Evolutionary conservation across 2,888 invertebrate genomes (phyloP).

Genomic region (Perdita meconis): DNA sequence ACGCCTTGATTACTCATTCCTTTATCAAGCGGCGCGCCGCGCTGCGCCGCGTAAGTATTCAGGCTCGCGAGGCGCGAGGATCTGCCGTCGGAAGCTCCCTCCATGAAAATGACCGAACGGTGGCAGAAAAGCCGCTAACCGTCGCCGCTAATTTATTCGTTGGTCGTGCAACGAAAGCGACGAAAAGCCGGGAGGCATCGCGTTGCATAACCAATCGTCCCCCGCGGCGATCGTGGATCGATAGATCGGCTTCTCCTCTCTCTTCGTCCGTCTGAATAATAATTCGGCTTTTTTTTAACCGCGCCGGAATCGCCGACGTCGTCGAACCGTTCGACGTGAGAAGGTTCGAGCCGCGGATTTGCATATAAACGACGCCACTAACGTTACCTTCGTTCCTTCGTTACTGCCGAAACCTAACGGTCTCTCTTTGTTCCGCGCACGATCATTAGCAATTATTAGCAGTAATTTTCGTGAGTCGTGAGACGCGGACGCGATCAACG

Average conservation of each 20-base stretch:
- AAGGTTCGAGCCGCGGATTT: constrained; percentile 51
- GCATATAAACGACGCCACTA: constrained; percentile 58
- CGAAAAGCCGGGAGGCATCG: constrained; percentile 8
- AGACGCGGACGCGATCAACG: constrained; percentile 25
- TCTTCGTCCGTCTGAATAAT: constrained; percentile 47
- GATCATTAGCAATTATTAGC: constrained; percentile 62
- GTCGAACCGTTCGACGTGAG: constrained; percentile 54
- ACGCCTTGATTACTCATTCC: not conserved
- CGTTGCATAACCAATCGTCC: constrained; percentile 40
- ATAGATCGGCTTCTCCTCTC: constrained; percentile 38
- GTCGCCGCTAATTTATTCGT: constrained; percentile 27
- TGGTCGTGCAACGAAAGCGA: constrained; percentile 4
- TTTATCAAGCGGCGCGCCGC: not conserved
- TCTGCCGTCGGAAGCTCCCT: not conserved
- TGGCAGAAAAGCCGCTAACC: not conserved
- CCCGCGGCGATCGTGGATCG: constrained; percentile 33
- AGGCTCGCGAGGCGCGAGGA: not conserved
- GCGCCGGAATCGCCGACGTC: constrained; percentile 27
- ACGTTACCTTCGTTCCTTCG: constrained; percentile 45
- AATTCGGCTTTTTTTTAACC: constrained; percentile 33
- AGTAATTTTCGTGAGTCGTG: constrained; percentile 57
- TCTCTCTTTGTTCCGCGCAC: constrained; percentile 50
- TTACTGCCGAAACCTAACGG: constrained; percentile 52
- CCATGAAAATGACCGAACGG: not conserved
- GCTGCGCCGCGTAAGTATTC: not conserved